Base-by-base conservation (phyloP, 2,888 invertebrate species). In the Tiliacea aurago region DNA sequence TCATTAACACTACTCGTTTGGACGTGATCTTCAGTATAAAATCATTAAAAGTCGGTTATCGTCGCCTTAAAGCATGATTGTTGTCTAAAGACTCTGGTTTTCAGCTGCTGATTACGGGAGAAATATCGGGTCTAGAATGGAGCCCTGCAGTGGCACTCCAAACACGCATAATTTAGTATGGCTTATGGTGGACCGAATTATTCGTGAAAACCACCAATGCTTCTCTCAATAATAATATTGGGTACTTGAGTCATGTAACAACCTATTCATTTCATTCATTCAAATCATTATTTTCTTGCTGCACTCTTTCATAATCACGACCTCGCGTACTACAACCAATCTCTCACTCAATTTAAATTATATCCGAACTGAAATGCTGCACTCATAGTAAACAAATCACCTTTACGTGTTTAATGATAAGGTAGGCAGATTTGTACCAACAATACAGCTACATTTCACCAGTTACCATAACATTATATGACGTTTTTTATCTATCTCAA, bases 301-400 rank as follows among this genome's bases (percentile, higher is more conserved):
- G 37, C 37, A 4, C 9, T 81, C 43, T 65, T 1, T 9, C 67
- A 80, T 76, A 67, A 58, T 0, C 43, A 45, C 74, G 9, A 81
- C 81, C 82, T 18, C 68, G 70, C 78, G 84, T 89, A 87, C 81
- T 87, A 88, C 85, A 72, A 76, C 78, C 70, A 5, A 67, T 55
- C 43, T 82, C 79, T 84, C 81, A 43, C 75, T 84, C 43, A 11
- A 0, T 45, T 11, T 77, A 53, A 43, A 62, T 63, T 76, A 78
- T 66, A 15, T 80, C 69, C 63, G 53, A 78, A 68, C 53, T 63
- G 51, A 69, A 73, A 66, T 55, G 58, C 13, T 37, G 66, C 41
- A 37, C 11, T n/a, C n/a, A n/a, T n/a, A n/a, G n/a, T n/a, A n/a
- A 76, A 86, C 73, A 83, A 63, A 67, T 43, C n/a, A 59, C 43